Evolutionary conservation across 2,797 vertebrate species (phyloP).

Genomic region (Schizopygopsis pylzovi): DNA sequence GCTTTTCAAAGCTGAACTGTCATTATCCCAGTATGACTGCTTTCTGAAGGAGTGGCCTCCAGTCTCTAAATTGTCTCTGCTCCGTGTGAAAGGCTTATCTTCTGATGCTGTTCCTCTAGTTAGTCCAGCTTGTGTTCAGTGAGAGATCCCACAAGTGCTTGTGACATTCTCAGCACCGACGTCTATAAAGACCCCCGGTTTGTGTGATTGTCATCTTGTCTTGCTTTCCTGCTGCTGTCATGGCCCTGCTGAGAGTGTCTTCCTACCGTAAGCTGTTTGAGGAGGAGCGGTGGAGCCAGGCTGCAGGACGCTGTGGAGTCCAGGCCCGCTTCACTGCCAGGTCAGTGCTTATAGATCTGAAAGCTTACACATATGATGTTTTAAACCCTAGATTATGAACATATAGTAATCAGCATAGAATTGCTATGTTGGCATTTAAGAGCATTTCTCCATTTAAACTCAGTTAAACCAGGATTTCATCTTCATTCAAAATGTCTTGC

Average conservation of each 20-base stretch:
- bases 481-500: background rate
- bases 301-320: constrained; percentile 64
- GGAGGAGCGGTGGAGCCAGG: constrained; percentile 63
- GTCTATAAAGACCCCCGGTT: constrained; percentile 68
- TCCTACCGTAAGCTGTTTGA: constrained; percentile 80
- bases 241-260: constrained; percentile 79
- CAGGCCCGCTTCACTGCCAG: constrained; percentile 61
- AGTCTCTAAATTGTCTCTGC: constrained; percentile 48
- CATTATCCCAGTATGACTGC: background rate
- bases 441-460: background rate
- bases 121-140: constrained; percentile 57
- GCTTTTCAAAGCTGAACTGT: background rate
- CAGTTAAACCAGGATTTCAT: background rate
- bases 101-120: constrained; percentile 71
- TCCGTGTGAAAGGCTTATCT: constrained; percentile 69
- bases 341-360: constrained; percentile 50
- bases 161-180: constrained; percentile 71
- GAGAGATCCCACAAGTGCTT: constrained; percentile 67
- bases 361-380: background rate
- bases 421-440: background rate
- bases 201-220: constrained; percentile 47
- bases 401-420: background rate
- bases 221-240: constrained; percentile 51
- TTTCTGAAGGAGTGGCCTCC: constrained; percentile 8
- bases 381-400: background rate